Conservation (phyloP, 2,113 vertebrate genomes). For the Trogon surrucura region DNA sequence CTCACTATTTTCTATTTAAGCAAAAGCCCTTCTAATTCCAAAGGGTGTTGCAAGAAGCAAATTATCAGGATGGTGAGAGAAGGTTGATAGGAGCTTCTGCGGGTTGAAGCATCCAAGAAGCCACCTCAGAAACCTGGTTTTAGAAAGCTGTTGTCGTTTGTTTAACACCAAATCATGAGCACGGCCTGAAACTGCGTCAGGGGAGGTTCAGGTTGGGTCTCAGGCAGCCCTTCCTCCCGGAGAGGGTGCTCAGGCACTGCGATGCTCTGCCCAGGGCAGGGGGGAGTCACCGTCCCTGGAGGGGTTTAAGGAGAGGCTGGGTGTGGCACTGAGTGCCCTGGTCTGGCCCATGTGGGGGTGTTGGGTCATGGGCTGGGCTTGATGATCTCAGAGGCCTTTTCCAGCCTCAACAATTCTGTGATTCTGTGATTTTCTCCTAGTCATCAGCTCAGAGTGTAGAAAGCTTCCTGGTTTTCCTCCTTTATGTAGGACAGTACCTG, state of each 20-base stretch:
- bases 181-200: too few relatives aligned
- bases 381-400: too few relatives aligned
- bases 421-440: background rate
- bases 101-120: background rate
- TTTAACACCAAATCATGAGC: background rate
- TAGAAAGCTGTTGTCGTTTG: background rate
- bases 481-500: background rate
- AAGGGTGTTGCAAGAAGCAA: background rate
- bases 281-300: too few relatives aligned
- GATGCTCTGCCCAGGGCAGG: too few relatives aligned
- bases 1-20: background rate
- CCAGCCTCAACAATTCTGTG: too few relatives aligned
- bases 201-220: too few relatives aligned
- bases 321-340: too few relatives aligned
- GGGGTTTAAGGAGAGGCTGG: too few relatives aligned
- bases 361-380: too few relatives aligned
- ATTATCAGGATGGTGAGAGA: background rate
- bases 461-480: background rate
- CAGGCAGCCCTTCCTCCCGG: too few relatives aligned
- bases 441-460: background rate
- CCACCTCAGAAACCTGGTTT: background rate
- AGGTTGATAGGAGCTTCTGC: background rate
- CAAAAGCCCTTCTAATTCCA: background rate
- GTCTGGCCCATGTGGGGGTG: too few relatives aligned
- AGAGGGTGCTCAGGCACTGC: too few relatives aligned